Conservation (phyloP, 2,888 invertebrate species). For the Malthinus flaveolus region DNA sequence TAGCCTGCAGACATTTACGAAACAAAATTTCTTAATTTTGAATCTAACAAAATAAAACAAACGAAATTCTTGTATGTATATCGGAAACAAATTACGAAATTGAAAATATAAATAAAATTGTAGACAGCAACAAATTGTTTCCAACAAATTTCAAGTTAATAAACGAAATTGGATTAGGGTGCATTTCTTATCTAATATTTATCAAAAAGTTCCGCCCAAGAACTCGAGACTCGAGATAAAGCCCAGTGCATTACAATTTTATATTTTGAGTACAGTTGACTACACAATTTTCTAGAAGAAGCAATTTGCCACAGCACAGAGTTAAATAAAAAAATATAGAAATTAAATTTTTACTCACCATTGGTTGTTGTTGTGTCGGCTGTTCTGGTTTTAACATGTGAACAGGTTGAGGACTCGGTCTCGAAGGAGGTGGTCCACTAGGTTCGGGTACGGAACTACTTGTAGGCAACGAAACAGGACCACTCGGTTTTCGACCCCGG, state of each 20-base stretch:
- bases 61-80: background rate
- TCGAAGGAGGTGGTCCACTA: conserved; percentile 45
- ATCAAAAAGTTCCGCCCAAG: no score
- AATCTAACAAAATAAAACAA: background rate
- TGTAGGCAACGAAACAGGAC: conserved; percentile 45
- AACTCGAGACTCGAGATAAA: no score
- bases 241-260: no score
- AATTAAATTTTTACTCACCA: conserved; percentile 43
- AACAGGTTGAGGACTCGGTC: conserved; percentile 50
- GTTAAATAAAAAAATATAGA: background rate
- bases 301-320: background rate
- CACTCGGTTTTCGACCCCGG: conserved; percentile 52
- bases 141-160: background rate
- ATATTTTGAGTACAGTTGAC: background rate
- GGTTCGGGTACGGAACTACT: conserved; percentile 40
- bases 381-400: conserved; percentile 44
- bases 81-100: background rate
- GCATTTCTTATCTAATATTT: no score
- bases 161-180: background rate
- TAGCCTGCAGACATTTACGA: conserved; percentile 10
- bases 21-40: conserved; percentile 10
- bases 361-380: conserved; percentile 54
- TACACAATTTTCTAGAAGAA: background rate
- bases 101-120: background rate
- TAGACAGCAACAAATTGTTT: background rate